Percentiles rank a stretch among this genome's conserved stretches.
phyloP scores from a whole-genome alignment of 2,888 invertebrate genomes.

The Phalangium opilio region DNA sequence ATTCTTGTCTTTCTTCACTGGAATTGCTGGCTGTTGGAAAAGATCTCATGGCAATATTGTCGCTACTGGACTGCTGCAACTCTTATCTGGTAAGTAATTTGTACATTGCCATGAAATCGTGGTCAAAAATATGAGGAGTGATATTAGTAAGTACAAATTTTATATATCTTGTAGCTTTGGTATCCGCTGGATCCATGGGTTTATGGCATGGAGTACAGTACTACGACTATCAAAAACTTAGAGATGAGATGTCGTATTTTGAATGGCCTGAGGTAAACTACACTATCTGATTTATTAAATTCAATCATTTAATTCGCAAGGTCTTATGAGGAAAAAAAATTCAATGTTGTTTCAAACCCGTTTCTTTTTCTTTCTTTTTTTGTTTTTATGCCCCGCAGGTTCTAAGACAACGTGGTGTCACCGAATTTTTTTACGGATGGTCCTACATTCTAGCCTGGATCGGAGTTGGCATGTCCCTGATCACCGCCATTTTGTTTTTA shows the following conservation, averaged over 20 bases:
- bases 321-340: too few relatives aligned
- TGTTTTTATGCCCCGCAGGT: conserved; percentile 19
- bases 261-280: conserved; percentile 48
- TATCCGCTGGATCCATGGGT: conserved; percentile 87
- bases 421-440: conserved; percentile 59
- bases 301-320: too few relatives aligned
- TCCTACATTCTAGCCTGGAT: conserved; percentile 95
- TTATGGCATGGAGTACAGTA: conserved; percentile 92
- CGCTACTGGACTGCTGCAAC: conserved; percentile 77
- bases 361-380: background rate
- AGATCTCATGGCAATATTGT: conserved; percentile 84
- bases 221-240: conserved; percentile 83
- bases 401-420: conserved; percentile 21
- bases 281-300: too few relatives aligned
- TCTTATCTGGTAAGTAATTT: conserved; percentile 57
- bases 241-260: conserved; percentile 80
- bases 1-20: conserved; percentile 87
- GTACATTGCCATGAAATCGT: background rate
- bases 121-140: background rate
- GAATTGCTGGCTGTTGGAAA: conserved; percentile 92
- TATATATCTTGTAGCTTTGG: conserved; percentile 53
- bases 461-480: conserved; percentile 77
- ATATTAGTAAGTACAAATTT: too few relatives aligned
- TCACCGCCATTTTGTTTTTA: conserved; percentile 81
- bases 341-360: too few relatives aligned